These are phyloP conservation scores for Alaudala cheleensis DNA, from an alignment of 2,113 vertebrate species.

Conservation along the genomic window DNA sequence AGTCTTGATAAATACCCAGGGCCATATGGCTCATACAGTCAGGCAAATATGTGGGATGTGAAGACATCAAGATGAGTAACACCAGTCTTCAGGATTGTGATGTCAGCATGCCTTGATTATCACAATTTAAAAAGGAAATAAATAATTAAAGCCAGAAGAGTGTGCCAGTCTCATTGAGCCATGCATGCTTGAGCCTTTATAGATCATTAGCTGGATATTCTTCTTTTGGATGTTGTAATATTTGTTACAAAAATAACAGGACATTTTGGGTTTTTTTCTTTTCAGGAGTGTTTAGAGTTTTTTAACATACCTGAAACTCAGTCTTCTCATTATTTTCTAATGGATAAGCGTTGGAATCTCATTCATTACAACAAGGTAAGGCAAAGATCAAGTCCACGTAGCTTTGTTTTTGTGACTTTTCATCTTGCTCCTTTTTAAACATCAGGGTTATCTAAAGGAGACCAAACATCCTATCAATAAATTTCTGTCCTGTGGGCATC, in stretches of 20 bases:
- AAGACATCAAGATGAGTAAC: background rate
- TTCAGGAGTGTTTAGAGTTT: constrained; percentile 95
- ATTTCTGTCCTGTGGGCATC: background rate
- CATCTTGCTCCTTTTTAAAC: background rate
- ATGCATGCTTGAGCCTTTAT: background rate
- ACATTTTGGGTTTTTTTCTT: constrained; percentile 1
- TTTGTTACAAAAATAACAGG: background rate
- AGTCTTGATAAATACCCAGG: background rate
- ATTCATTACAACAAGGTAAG: constrained; percentile 96
- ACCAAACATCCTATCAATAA: background rate
- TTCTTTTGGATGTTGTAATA: background rate
- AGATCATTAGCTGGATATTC: background rate
- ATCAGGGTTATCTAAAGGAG: background rate
- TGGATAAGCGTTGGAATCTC: constrained; percentile 99
- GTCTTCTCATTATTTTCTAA: constrained; percentile 94
- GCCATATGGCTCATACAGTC: background rate
- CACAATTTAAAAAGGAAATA: background rate
- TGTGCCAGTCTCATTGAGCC: background rate
- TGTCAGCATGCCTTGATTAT: background rate
- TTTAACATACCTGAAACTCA: constrained; percentile 98
- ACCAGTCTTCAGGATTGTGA: background rate
- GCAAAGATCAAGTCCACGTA: background rate
- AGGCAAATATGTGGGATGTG: background rate
- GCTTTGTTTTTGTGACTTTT: background rate
- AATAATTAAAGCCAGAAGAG: background rate